Evolutionary conservation across 1,140 invertebrate species (phyloP).

Genomic region (Bombus confusus): DNA sequence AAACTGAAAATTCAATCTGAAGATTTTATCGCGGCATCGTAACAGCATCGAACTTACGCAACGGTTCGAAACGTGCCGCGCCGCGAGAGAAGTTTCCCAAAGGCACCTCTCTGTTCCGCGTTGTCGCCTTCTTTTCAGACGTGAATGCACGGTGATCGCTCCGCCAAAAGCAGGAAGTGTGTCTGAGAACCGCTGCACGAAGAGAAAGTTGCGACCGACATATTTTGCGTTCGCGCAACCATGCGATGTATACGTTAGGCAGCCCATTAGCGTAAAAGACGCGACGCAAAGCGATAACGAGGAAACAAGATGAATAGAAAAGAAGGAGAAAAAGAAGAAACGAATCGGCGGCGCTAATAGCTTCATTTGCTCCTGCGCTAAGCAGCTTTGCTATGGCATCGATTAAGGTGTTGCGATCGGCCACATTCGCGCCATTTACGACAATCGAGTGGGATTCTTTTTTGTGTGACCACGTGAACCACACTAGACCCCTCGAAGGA

Average conservation of each 20-base stretch:
- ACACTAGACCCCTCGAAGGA: neutral
- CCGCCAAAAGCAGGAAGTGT: constrained; percentile 76
- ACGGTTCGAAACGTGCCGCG: neutral
- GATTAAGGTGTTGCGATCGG: constrained; percentile 43
- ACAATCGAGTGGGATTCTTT: constrained; percentile 39
- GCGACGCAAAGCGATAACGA: neutral
- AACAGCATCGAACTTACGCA: constrained; percentile 17
- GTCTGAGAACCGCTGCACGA: constrained; percentile 78
- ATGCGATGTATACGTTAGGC: constrained; percentile 46
- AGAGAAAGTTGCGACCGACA: constrained; percentile 82
- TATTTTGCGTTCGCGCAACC: constrained; percentile 77
- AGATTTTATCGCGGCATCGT: neutral
- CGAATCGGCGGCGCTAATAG: constrained; percentile 37
- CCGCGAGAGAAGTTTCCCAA: constrained; percentile 7
- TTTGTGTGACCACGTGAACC: neutral
- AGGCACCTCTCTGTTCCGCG: constrained; percentile 1
- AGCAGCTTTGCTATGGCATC: constrained; percentile 38
- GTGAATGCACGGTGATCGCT: neutral
- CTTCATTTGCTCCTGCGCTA: constrained; percentile 59
- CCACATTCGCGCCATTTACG: constrained; percentile 21
- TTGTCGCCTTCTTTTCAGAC: neutral
- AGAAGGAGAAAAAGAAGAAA: neutral
- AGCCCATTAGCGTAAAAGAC: constrained; percentile 50
- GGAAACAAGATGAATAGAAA: constrained; percentile 17
- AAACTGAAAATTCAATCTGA: neutral